Evolutionary conservation across 1,140 invertebrate genomes (phyloP).

Genomic region (Pogonomyrmex barbatus): DNA sequence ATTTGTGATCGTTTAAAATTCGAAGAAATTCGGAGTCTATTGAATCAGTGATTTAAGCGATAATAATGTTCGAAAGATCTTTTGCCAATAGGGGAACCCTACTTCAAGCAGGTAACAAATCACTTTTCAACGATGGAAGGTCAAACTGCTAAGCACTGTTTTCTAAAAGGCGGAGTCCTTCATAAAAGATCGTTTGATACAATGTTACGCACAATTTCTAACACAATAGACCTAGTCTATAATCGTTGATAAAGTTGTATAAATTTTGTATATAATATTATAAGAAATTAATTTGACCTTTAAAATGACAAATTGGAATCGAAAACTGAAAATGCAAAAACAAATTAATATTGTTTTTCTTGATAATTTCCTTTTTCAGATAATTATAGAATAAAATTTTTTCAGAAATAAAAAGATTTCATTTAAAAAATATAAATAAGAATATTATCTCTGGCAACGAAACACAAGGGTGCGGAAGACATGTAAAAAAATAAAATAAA

Average conservation of each 20-base stretch:
- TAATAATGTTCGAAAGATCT: slow-evolving; percentile 53
- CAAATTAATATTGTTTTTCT: not conserved
- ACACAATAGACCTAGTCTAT: slow-evolving; percentile 69
- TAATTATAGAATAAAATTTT: not conserved
- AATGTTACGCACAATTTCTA: slow-evolving; percentile 61
- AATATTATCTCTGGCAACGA: not conserved
- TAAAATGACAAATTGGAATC: not conserved
- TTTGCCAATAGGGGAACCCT: slow-evolving; percentile 63
- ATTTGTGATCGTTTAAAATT: slow-evolving; percentile 63
- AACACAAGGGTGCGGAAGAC: not conserved
- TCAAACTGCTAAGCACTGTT: slow-evolving; percentile 68
- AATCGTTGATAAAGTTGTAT: slow-evolving; percentile 54
- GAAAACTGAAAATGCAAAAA: not conserved
- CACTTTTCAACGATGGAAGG: slow-evolving; percentile 70
- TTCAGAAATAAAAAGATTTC: slow-evolving; percentile 11
- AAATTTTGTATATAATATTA: slow-evolving; percentile 51
- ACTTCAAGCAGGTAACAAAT: slow-evolving; percentile 75
- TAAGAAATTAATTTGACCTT: not conserved
- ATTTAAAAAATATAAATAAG: not conserved
- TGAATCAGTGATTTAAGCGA: slow-evolving; percentile 46
- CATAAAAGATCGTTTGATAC: slow-evolving; percentile 69
- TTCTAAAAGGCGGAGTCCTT: slow-evolving; percentile 67
- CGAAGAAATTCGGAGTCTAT: slow-evolving; percentile 58
- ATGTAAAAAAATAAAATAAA: not conserved
- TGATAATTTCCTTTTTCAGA: not conserved